Evolutionary conservation across 1,140 invertebrate species (phyloP).

Genomic region (Brachionus koreanus): DNA sequence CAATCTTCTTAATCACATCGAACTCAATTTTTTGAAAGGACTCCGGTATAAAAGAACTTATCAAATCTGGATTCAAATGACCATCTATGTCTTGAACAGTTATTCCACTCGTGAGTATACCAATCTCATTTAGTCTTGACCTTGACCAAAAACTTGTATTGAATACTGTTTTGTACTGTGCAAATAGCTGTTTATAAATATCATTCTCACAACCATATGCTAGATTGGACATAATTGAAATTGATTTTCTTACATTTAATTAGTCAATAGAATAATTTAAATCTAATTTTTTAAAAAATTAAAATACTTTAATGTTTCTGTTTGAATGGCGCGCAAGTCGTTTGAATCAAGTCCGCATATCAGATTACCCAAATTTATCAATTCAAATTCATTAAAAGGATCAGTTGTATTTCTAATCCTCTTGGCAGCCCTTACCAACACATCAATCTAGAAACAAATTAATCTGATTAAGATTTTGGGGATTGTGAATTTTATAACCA

Average conservation of each 20-base stretch:
- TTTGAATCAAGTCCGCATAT: background rate
- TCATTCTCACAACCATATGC: background rate
- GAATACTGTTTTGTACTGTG: background rate
- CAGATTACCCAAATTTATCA: background rate
- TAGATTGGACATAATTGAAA: background rate
- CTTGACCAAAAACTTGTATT: background rate
- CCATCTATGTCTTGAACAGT: background rate
- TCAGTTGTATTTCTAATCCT: background rate
- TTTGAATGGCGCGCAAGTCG: background rate
- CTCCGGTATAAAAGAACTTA: background rate
- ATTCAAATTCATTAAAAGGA: background rate
- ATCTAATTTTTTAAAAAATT: background rate
- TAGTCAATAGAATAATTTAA: background rate
- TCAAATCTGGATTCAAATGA: background rate
- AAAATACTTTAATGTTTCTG: background rate
- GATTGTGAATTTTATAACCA: background rate
- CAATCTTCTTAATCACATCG: background rate
- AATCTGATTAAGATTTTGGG: background rate
- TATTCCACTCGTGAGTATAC: background rate
- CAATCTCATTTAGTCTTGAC: constrained; percentile 3
- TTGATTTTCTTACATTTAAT: background rate
- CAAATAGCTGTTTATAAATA: background rate
- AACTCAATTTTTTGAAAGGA: background rate
- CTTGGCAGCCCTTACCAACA: background rate
- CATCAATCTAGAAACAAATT: background rate